Evolutionary conservation across 64 coral and sea anemone genomes (phyloP).

Genomic region (Montipora cactus): DNA sequence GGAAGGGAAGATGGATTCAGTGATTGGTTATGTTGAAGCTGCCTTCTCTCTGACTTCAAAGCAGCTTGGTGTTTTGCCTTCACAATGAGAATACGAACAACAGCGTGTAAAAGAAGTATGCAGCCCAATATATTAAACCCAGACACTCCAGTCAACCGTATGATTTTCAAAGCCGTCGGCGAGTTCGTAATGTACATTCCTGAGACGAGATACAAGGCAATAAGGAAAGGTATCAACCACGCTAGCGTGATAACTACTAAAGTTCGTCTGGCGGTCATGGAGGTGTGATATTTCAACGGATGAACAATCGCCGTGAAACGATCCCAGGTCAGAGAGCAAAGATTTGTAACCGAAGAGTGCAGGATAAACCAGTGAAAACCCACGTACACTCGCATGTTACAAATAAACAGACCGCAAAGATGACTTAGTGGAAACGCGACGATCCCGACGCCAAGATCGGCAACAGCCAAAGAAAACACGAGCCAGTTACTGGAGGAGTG

Average conservation of each 20-base stretch:
- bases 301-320: background rate
- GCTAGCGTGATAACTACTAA: background rate
- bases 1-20: background rate
- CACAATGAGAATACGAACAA: conserved; percentile 1
- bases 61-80: background rate
- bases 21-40: background rate
- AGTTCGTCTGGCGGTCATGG: background rate
- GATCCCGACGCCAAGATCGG: background rate
- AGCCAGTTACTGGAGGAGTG: background rate
- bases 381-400: background rate
- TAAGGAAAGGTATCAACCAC: background rate
- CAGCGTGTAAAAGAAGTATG: background rate
- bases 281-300: background rate
- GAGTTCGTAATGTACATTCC: background rate
- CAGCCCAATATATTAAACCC: background rate
- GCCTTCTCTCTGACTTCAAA: background rate
- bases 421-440: background rate
- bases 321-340: background rate
- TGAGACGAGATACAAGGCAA: background rate
- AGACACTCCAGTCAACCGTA: background rate
- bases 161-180: background rate
- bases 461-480: background rate
- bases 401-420: background rate
- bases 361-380: background rate
- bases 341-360: background rate